Base-by-base conservation (phyloP, 1,140 invertebrate genomes). In the Andrena cerasifolii region DNA sequence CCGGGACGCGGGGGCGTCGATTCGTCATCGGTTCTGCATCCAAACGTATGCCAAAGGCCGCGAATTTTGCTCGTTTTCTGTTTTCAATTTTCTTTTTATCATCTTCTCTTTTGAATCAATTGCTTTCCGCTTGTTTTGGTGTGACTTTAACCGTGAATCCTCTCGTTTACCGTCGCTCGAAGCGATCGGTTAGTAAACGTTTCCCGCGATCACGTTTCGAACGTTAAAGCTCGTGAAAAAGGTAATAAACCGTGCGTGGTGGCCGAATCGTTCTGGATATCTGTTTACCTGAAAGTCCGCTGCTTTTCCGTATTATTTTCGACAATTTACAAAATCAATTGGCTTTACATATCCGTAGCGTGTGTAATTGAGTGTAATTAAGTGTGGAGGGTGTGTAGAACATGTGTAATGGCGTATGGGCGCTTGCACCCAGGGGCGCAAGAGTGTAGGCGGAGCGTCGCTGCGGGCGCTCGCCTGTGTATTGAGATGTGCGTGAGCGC, bases 311-410 rank as follows among this genome's bases (percentile, higher is more conserved):
- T 6, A 18, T 68, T 53, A 53, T 78, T 80, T 73, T 67, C 33
- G 70, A 45, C 71, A 85, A 93, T 93, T 93, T 93, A 93, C 92
- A 93, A 93, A 93, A 93, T 89, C 86, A 93, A 93, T 93, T 93
- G 91, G 91, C 92, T 93, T 93, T 93, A 93, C 92, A 93, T 93
- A 93, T 93, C 92, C 92, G 92, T 93, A 93, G 90, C 85, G 80
- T 91, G 90, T 91, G 88, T 91, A 84, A 58, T 74, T 66, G 73
- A 88, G 87, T 91, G 84, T 87, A 67, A 51, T 61, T 10, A 59
- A 83, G 80, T 85, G 82, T 73, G 72, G 85, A 28, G 33, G 24
- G 65, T 85, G 75, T 88, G 47, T 66, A 21, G 10, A 10, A n/a
- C 54, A 75, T 73, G 80, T 88, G 62, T 84, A 77, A 53, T 66